These are phyloP conservation scores for Euwallacea fornicatus DNA, from an alignment of 1,140 invertebrate species.

Conservation along the genomic window DNA sequence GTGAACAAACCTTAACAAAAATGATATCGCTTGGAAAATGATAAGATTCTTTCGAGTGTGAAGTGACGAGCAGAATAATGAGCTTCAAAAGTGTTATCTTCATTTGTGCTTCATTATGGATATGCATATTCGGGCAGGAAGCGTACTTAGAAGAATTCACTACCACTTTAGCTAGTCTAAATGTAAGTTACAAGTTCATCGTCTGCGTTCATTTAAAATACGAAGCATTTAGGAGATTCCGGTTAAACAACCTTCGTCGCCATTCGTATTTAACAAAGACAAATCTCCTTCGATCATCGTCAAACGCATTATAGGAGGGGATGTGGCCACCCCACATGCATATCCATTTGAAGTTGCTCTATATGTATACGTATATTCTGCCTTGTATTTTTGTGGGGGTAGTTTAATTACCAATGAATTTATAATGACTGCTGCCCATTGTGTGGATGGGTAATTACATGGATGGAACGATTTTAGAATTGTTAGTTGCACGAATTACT, in stretches of 20 bases:
- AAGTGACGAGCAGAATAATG: no score
- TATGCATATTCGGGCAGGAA: no score
- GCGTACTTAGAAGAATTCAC: no score
- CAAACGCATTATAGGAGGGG: slow-evolving; percentile 45
- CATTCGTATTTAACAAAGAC: slow-evolving; percentile 2
- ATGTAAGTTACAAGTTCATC: no score
- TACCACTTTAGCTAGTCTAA: no score
- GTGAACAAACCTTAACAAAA: no score
- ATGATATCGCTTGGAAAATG: no score
- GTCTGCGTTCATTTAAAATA: no score
- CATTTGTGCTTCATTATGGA: no score
- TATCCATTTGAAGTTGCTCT: slow-evolving; percentile 58
- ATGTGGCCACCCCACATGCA: slow-evolving; percentile 42
- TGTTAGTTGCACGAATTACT: not conserved
- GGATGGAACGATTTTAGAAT: not conserved
- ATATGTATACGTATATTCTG: slow-evolving; percentile 46
- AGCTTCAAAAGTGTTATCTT: no score
- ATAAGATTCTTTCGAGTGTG: no score
- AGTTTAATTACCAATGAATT: slow-evolving; percentile 56
- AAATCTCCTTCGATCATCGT: not conserved
- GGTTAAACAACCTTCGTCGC: not conserved
- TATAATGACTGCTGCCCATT: slow-evolving; percentile 55
- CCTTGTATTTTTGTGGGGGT: slow-evolving; percentile 59
- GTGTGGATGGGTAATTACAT: slow-evolving; percentile 7
- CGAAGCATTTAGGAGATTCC: slow-evolving; percentile 1